phyloP scores from a whole-genome alignment of 2,888 invertebrate genomes.

The Trissolcus japonicus region DNA sequence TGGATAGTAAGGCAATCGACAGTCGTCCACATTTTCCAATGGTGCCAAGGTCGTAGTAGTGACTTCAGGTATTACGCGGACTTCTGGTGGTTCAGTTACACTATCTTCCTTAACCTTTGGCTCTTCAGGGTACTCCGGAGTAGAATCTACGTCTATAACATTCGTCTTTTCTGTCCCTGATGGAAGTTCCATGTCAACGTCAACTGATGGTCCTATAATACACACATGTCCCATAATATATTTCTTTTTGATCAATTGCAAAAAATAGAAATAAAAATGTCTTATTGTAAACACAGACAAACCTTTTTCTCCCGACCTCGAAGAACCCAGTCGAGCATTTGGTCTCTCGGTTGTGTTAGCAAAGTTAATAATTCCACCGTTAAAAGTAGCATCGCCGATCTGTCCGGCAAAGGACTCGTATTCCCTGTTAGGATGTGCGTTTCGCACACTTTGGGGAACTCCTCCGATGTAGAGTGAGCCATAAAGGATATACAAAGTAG shows the following conservation, averaged over 20 bases:
- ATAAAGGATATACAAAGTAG: constrained; percentile 80
- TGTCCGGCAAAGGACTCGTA: constrained; percentile 87
- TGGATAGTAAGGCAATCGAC: constrained; percentile 79
- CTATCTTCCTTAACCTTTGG: too few species aligned
- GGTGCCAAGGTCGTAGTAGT: constrained; percentile 64
- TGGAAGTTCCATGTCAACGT: too few species aligned
- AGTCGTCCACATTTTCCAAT: constrained; percentile 71
- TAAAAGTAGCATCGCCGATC: constrained; percentile 93
- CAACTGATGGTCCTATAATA: not conserved
- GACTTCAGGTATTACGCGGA: too few species aligned
- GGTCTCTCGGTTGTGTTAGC: constrained; percentile 82
- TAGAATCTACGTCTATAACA: too few species aligned
- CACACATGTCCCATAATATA: too few species aligned
- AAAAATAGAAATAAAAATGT: not conserved
- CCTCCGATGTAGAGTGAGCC: constrained; percentile 93
- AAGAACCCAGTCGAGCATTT: constrained; percentile 79
- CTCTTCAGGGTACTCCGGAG: too few species aligned
- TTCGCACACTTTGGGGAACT: constrained; percentile 80
- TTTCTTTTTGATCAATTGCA: not conserved
- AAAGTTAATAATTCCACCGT: constrained; percentile 86
- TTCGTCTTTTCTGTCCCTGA: too few species aligned
- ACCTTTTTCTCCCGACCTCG: not conserved
- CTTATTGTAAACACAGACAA: not conserved
- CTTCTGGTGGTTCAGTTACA: too few species aligned
- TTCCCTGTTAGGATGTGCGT: constrained; percentile 68